Evolutionary conservation across 2,888 invertebrate species (phyloP), one percentile per base, ranked within the genome.

Genomic region (Tachina grossa): DNA sequence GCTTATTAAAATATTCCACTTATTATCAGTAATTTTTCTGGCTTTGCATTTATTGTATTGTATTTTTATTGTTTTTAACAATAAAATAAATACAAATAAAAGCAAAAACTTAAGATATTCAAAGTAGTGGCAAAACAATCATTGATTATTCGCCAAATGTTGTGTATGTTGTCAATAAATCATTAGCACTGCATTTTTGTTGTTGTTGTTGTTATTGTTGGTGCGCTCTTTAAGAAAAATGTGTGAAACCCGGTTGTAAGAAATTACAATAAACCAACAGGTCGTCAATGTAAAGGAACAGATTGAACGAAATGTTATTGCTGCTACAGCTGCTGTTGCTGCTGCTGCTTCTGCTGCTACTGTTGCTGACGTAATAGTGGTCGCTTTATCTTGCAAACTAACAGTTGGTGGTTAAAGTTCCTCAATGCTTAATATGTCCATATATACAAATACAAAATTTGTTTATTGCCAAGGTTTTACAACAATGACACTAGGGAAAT

Each of bases 1-100:
- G 61, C 77, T 85, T 82, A 85, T 83, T 83, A 85, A 85, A 85
- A 85, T 79, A 85, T 83, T 85, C 85, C 85, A 79, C 85, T 83
- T 79, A 85, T 85, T 85, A 85, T 85, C 85, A 83, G 65, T 71
- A 83, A 51, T 75, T 74, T 59, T 83, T 69, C 53, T 75, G 41
- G 22, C 19, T 63, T 45, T 4, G 45, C 53, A 9, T 59, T 69
- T 16, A 55, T 45, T 4, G 39, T 61, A 9, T 59, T 61, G 13
- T 43, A 69, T 39, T 71, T 61, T 75, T 80, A 19, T 75, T 79
- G 51, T 51, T 71, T 55, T 55, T 51, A 51, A n/a, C 43, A 66
- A 68, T 41, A 51, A 80, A 49, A 53, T 9, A 53, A 14, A 22
- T 8, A 16, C 22, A 57, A 22, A 65, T 9, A 65, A 45, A 55